Evolutionary conservation across 2,888 invertebrate species (phyloP), one percentile per base, ranked within the genome.

Genomic region (Esperia sulphurella): DNA sequence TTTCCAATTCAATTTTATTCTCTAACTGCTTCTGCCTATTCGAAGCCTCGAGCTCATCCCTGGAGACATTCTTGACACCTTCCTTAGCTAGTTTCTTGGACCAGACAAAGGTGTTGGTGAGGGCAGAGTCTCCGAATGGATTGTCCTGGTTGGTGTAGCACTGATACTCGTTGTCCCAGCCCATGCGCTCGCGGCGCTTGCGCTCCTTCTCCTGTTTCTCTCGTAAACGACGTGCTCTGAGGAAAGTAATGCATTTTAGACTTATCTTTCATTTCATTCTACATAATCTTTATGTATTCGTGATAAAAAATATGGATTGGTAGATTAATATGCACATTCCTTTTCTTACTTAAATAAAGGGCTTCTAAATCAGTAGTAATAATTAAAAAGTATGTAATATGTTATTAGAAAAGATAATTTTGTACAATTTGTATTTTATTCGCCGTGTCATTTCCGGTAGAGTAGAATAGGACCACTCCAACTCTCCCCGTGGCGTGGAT

Each of bases 81-180:
- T 98, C 97, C 66, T 97, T 96, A 50, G 98, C 95, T 43, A 98
- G 89, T 78, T 99, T 99, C 82, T 99, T 99, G 14, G 92, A 91
- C 99, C 99, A 99, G 0, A 98, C 96, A 83, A 99, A 99, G 0
- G 97, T 96, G 31, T 98, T 95, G 5, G 98, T 92, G 37, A 99
- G 91, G 65, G 97, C 97, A 0, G 96, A 96, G 90, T 99, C 99
- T 0, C 99, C 99, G 79, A 99, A 99, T 0, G 99, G 99, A 86
- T 99, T 99, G 80, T 99, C 98, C 45, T 96, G 95, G 79, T 99
- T 98, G 0, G 99, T 98, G 72, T 99, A 99, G 70, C 97, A 97
- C 53, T 98, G 92, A 75, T 98, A 98, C 78, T 98, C 98, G 57
- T 95, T 96, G 78, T 98, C 98, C 98, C 98, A 98, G 6, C 98